Evolutionary conservation across 2,113 vertebrate genomes (phyloP).

Genomic region (Leiothrix lutea): DNA sequence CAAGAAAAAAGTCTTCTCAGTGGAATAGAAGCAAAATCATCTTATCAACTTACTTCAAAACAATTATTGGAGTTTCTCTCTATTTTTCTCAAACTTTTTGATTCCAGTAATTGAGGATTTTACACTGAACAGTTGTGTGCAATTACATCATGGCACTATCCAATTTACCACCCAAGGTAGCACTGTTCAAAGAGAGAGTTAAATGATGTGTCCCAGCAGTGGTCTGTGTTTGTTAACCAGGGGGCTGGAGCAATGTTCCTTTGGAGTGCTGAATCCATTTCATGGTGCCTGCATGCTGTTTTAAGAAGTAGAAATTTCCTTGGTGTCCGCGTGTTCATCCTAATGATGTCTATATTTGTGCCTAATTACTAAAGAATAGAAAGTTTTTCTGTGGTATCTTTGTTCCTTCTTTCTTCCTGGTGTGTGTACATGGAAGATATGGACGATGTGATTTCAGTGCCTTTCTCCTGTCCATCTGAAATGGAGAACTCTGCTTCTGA

Average conservation of each 20-base stretch:
- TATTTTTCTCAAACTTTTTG: not conserved
- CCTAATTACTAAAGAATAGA: not conserved
- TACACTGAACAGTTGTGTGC: not conserved
- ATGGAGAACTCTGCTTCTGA: not conserved
- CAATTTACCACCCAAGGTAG: constrained; percentile 44
- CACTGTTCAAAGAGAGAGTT: not conserved
- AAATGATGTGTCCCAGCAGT: not conserved
- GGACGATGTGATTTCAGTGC: not conserved
- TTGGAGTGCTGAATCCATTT: not conserved
- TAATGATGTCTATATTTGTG: not conserved
- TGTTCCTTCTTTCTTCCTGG: not conserved
- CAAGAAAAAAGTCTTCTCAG: not conserved
- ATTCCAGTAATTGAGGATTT: not conserved
- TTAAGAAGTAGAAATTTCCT: not conserved
- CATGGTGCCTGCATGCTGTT: not conserved
- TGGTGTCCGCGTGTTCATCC: not conserved
- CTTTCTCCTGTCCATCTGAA: not conserved
- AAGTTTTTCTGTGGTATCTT: not conserved
- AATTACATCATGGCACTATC: not conserved
- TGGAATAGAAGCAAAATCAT: not conserved
- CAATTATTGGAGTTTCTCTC: not conserved
- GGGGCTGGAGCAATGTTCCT: not conserved
- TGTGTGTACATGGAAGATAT: not conserved
- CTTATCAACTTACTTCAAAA: not conserved
- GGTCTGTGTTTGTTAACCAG: not conserved